Percentiles rank a stretch among this genome's conserved stretches.
Evolutionary conservation across 1,140 invertebrate species (phyloP).

Genomic region (Delia radicum): DNA sequence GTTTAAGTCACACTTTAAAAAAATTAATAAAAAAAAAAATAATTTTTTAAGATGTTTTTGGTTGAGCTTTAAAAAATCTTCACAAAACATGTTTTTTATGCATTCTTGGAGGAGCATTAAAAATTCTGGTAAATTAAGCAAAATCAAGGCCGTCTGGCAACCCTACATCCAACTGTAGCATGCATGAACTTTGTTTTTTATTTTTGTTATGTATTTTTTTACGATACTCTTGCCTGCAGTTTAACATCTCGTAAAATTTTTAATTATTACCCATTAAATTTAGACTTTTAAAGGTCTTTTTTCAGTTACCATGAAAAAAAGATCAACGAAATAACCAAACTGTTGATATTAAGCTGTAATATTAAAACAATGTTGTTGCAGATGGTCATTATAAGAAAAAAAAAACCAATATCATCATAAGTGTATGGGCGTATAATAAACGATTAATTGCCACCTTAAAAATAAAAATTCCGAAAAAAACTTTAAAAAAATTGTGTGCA

Average conservation of each 20-base stretch:
- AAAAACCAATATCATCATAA: background rate
- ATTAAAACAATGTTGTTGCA: slow-evolving; percentile 2
- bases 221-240: background rate
- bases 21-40: no score
- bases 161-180: no score
- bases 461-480: background rate
- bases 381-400: background rate
- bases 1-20: no score
- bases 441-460: background rate
- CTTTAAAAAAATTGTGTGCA: background rate
- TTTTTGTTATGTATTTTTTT: no score
- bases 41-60: no score
- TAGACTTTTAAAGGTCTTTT: background rate
- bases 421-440: slow-evolving; percentile 13
- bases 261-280: slow-evolving; percentile 4
- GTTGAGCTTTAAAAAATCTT: no score
- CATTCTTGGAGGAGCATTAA: no score
- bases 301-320: background rate
- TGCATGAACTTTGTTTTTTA: no score
- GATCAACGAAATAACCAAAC: background rate
- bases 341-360: background rate
- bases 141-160: no score
- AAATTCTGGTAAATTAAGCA: no score
- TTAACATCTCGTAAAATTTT: background rate
- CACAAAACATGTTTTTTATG: no score